Evolutionary conservation across 2,797 vertebrate species (phyloP).

Genomic region (Triplophysa bombifrons): DNA sequence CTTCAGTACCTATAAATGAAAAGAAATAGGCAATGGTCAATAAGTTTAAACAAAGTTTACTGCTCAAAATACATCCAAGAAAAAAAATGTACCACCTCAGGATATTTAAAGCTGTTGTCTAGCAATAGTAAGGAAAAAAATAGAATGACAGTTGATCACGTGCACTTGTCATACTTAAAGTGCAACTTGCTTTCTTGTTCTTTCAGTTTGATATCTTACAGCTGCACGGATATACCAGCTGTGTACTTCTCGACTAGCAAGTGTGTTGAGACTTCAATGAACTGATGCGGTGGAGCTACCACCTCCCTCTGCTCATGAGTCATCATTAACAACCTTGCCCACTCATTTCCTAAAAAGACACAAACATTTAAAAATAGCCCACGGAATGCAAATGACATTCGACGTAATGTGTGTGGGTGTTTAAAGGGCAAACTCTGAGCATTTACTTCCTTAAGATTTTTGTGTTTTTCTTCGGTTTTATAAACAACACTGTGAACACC

Average conservation of each 20-base stretch:
- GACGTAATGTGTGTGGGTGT: constrained; percentile 88
- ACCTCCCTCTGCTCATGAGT: constrained; percentile 78
- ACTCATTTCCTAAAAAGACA: constrained; percentile 94
- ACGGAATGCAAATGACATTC: constrained; percentile 83
- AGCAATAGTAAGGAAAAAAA: neutral
- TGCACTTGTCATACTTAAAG: constrained; percentile 13
- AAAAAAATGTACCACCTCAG: neutral
- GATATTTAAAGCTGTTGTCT: constrained; percentile 14
- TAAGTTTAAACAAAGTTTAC: neutral
- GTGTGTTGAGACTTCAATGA: constrained; percentile 56
- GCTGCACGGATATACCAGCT: constrained; percentile 36
- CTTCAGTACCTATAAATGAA: constrained; percentile 31
- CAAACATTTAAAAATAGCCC: constrained; percentile 91
- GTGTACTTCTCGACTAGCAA: constrained; percentile 20
- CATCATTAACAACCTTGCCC: constrained; percentile 83
- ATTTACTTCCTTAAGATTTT: constrained; percentile 63
- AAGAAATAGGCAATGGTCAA: neutral
- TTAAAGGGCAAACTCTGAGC: constrained; percentile 83
- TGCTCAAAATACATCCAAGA: neutral
- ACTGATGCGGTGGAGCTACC: constrained; percentile 59
- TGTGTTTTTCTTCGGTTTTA: constrained; percentile 66
- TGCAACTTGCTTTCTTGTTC: constrained; percentile 22
- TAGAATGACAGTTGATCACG: constrained; percentile 6
- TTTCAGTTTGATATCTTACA: constrained; percentile 41
- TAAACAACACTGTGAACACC: constrained; percentile 15